Evolutionary conservation across 2,113 vertebrate species (phyloP).

Genomic region (Peromyscus polionotus): DNA sequence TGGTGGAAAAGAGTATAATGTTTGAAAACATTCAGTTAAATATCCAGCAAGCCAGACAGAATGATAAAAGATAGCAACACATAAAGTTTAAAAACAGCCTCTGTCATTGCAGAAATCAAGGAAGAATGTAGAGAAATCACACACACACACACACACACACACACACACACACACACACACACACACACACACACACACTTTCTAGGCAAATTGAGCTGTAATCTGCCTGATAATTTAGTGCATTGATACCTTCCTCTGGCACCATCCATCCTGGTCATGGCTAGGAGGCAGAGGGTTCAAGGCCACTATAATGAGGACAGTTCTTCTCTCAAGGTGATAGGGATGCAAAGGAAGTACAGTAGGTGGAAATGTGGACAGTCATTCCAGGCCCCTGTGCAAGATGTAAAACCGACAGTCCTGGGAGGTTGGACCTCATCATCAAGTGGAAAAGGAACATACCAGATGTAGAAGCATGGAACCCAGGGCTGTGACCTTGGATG

Average conservation of each 20-base stretch:
- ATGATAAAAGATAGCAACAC: constrained; percentile 85
- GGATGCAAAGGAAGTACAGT: fast-evolving
- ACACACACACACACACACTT: constrained; percentile 65
- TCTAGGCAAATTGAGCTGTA: constrained; percentile 82
- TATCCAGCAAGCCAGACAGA: constrained; percentile 84
- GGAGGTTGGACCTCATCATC: not conserved
- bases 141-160: constrained; percentile 61
- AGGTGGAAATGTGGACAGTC: constrained; percentile 42
- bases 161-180: not conserved
- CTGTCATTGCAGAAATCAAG: constrained; percentile 84
- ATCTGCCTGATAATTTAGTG: constrained; percentile 75
- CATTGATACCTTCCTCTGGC: constrained; percentile 67
- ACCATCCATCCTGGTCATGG: constrained; percentile 16
- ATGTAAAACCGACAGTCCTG: constrained; percentile 52
- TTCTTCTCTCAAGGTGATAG: not conserved
- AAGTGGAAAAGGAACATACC: not conserved
- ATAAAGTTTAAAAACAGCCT: constrained; percentile 86
- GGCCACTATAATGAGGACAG: not conserved
- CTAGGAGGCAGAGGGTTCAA: not conserved
- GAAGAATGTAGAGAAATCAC: constrained; percentile 67
- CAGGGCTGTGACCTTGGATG: not conserved
- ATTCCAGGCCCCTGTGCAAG: constrained; percentile 61
- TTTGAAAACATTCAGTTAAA: constrained; percentile 83
- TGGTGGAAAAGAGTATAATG: constrained; percentile 68
- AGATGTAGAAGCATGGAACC: not conserved